These are phyloP conservation scores for Asobara japonica DNA, from an alignment of 1,140 invertebrate genomes.

Conservation along the genomic window DNA sequence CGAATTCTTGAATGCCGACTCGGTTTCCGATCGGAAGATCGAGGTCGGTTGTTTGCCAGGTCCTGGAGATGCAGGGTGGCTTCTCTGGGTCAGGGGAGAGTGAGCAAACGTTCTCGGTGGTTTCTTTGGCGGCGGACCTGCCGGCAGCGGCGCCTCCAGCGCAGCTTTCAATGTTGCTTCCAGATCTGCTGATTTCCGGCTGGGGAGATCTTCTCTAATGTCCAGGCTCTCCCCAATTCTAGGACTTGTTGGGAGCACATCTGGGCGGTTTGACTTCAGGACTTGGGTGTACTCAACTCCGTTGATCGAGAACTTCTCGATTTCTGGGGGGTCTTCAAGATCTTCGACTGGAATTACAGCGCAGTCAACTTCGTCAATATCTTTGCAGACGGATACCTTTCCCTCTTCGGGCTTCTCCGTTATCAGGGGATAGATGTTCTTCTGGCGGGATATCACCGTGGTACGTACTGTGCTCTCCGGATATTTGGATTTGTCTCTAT, in stretches of 20 bases:
- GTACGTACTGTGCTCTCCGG: slow-evolving; percentile 46
- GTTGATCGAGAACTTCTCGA: slow-evolving; percentile 38
- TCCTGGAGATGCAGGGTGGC: neutral
- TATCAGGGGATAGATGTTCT: slow-evolving; percentile 47
- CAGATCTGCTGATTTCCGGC: slow-evolving; percentile 46
- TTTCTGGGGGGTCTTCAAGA: neutral
- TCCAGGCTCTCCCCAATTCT: slow-evolving; percentile 40
- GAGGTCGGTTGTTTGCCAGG: neutral
- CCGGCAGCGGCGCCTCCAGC: slow-evolving; percentile 71
- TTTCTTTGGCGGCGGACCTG: slow-evolving; percentile 76
- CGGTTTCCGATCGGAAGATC: neutral
- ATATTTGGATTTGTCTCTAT: slow-evolving; percentile 47
- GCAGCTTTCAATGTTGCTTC: slow-evolving; percentile 72
- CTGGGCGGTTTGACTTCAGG: slow-evolving; percentile 56
- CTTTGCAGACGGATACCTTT: too few species aligned
- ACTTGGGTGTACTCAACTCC: slow-evolving; percentile 64
- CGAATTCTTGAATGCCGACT: neutral
- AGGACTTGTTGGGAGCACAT: slow-evolving; percentile 50
- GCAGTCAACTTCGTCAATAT: too few species aligned
- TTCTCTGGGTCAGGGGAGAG: slow-evolving; percentile 40
- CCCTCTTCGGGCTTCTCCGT: slow-evolving; percentile 14
- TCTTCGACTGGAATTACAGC: too few species aligned
- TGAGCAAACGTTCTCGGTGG: slow-evolving; percentile 75
- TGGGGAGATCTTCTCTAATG: slow-evolving; percentile 36
- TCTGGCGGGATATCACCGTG: slow-evolving; percentile 38